Percentiles rank a stretch among this genome's conserved stretches.
Evolutionary conservation across 2,797 vertebrate genomes (phyloP).

Genomic region (Phylloscopus collybita): DNA sequence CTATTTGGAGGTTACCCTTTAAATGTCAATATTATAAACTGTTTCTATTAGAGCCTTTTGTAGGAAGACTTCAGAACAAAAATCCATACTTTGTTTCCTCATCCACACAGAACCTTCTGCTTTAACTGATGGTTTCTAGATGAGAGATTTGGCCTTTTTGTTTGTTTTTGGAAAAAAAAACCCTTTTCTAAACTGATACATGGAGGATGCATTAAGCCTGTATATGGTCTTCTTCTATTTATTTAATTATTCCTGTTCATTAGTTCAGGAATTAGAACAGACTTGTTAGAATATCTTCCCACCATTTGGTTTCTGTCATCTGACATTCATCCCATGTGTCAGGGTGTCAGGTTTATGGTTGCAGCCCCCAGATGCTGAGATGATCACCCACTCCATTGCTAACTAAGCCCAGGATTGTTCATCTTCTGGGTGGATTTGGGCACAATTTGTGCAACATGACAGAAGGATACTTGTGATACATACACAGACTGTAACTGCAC

Average conservation of each 20-base stretch:
- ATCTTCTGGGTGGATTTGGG: not conserved
- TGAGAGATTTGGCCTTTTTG: not conserved
- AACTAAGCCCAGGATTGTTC: not conserved
- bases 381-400: slow-evolving; percentile 1
- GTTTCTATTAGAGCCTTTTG: slow-evolving; percentile 6
- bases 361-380: not conserved
- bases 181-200: not conserved
- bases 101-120: not conserved
- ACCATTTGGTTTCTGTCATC: not conserved
- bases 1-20: not conserved
- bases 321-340: not conserved
- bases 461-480: rapidly evolving
- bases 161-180: not conserved
- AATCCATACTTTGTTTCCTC: not conserved
- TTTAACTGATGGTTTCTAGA: not conserved
- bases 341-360: slow-evolving; percentile 22
- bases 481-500: not conserved
- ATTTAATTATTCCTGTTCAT: not conserved
- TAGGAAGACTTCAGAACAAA: not conserved
- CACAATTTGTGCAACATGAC: not conserved
- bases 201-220: not conserved
- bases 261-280: not conserved
- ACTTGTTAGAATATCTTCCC: not conserved
- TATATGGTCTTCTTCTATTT: not conserved
- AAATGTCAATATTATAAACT: slow-evolving; percentile 6